Evolutionary conservation across 2,888 invertebrate genomes (phyloP), one percentile per base, ranked within the genome.

Genomic region (Tetheella fluctuosa): DNA sequence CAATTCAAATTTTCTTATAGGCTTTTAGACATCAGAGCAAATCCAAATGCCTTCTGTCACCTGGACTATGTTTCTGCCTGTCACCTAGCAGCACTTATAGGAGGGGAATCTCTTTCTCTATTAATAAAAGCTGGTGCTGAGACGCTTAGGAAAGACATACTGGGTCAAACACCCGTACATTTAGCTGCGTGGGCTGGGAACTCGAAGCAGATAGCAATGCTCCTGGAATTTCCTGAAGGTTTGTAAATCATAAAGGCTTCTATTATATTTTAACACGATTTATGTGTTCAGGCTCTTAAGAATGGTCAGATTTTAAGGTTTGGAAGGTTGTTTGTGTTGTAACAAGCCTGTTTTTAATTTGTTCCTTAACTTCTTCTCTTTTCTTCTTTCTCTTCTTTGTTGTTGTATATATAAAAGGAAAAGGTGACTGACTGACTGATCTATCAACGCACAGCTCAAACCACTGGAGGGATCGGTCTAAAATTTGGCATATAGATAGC

Each of bases 1-100:
- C 25, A 25, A 25, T n/a, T 25, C 25, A 25, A 2, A 42, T 48
- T 20, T 20, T 48, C 10, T 48, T 20, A 48, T 76, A 94, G 94
- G 61, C 80, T 91, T 1, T 75, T 94, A 1, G 85, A 90, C 58
- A 80, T 84, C 1, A 94, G 94, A 0, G 94, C 94, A 0, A 93
- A 88, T 60, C 87, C 90, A 0, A 93, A 94, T 65, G 93, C 94
- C 10, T 93, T 93, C 53, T 94, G 94, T 61, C 88, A 91, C 0
- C 63, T 86, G 7, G 86, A 82, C 57, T 73, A 88, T 15, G 85
- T 93, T 1, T 91, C 94, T 1, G 93, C 93, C 0, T 88, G 93
- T 63, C 94, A 94, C 70, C 58, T 85, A 17, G 94, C 94, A 0
- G 93, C 94, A 0, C 65, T 92, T 3, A 64, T 60, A 0, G 94